These are phyloP conservation scores for Botrylloides violaceus DNA, from an alignment of 23 tunicate species.

Conservation along the genomic window DNA sequence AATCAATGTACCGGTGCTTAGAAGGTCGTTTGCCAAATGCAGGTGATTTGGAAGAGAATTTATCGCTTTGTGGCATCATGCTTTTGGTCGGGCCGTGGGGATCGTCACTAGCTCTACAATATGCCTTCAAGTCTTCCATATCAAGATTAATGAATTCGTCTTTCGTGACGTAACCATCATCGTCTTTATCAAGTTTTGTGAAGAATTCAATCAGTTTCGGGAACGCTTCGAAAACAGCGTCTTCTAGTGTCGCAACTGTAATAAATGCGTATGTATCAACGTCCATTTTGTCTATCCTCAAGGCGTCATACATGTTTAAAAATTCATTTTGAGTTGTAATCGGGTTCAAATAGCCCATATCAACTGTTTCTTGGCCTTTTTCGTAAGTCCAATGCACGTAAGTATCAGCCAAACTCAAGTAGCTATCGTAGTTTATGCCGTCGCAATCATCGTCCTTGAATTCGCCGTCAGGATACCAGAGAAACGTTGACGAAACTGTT, in stretches of 20 bases:
- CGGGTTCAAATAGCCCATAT: slow-evolving; percentile 84
- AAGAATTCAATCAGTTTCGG: slow-evolving; percentile 5
- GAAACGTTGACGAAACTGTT: slow-evolving; percentile 60
- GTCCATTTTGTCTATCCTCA: neutral
- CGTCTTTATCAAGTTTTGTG: slow-evolving; percentile 26
- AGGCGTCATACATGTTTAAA: neutral
- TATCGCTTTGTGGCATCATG: neutral
- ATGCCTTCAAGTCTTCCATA: slow-evolving; percentile 45
- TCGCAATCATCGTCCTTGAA: slow-evolving; percentile 72
- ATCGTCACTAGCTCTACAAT: slow-evolving; percentile 30
- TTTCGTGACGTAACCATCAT: slow-evolving; percentile 6
- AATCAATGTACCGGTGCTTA: slow-evolving; percentile 18
- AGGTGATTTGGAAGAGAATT: neutral
- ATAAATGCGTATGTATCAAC: neutral
- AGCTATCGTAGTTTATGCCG: slow-evolving; percentile 41
- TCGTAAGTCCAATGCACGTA: slow-evolving; percentile 70
- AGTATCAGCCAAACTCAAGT: slow-evolving; percentile 33
- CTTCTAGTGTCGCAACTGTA: neutral
- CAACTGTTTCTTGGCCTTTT: slow-evolving; percentile 82
- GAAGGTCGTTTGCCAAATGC: slow-evolving; percentile 11
- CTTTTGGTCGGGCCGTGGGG: slow-evolving; percentile 61
- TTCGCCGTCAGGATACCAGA: slow-evolving; percentile 46
- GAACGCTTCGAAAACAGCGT: neutral
- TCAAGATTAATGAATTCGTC: slow-evolving; percentile 22
- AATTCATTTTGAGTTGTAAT: neutral